Conservation (phyloP, 1,140 invertebrate species). For the Hypsibius dujardini region DNA sequence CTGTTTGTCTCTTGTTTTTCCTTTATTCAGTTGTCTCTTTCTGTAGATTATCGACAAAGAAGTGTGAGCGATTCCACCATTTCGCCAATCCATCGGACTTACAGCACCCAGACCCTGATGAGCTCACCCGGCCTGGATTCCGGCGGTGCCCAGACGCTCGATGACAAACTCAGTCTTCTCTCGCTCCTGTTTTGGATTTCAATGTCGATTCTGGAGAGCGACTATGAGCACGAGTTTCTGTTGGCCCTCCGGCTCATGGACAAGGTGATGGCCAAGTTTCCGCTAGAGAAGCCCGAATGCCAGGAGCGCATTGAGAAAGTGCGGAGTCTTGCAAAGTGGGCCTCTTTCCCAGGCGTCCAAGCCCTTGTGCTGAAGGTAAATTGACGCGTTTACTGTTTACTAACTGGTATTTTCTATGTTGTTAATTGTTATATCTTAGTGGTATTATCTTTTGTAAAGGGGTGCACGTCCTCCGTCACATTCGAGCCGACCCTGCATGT, state of each 20-base stretch:
- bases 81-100: constrained; percentile 60
- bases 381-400: background rate
- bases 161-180: constrained; percentile 79
- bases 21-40: background rate
- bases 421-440: constrained; percentile 13
- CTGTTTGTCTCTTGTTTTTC: background rate
- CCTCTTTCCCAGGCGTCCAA: constrained; percentile 70
- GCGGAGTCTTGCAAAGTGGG: constrained; percentile 71
- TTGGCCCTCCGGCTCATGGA: constrained; percentile 59
- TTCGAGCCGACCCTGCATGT: constrained; percentile 43
- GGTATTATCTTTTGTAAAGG: constrained; percentile 34
- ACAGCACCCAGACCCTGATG: constrained; percentile 69
- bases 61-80: constrained; percentile 31
- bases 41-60: constrained; percentile 18
- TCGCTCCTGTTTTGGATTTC: constrained; percentile 91
- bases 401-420: background rate
- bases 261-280: constrained; percentile 58
- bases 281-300: constrained; percentile 73
- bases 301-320: constrained; percentile 57
- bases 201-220: constrained; percentile 79
- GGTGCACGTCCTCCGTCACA: constrained; percentile 42
- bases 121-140: constrained; percentile 37
- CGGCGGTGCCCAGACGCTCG: constrained; percentile 34
- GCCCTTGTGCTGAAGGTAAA: constrained; percentile 58
- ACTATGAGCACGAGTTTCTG: constrained; percentile 94